A percentile compares a stretch with the other conserved stretches of the same genome.
Evolutionary conservation across 2,888 invertebrate genomes (phyloP).

Genomic region (Auanema sp.): DNA sequence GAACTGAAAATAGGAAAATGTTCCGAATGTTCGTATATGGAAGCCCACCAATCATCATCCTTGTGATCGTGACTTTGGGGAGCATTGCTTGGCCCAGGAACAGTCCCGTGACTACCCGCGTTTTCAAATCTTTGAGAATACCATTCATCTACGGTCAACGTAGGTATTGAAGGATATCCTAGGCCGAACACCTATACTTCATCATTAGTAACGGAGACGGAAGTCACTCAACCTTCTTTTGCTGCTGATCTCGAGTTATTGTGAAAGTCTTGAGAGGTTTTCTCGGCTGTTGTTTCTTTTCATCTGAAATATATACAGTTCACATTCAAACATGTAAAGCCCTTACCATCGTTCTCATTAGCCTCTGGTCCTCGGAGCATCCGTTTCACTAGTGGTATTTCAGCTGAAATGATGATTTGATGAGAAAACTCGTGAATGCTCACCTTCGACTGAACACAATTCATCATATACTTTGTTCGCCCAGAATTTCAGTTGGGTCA

Average conservation of each 20-base stretch:
- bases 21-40: not conserved
- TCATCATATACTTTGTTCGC: slow-evolving; percentile 41
- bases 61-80: not conserved
- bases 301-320: too few species aligned
- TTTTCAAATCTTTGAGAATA: slow-evolving; percentile 76
- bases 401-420: too few species aligned
- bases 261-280: slow-evolving; percentile 75
- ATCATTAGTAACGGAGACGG: not conserved
- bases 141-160: slow-evolving; percentile 91
- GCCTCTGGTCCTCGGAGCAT: too few species aligned
- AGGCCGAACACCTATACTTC: slow-evolving; percentile 78
- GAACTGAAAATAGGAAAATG: not conserved
- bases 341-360: too few species aligned
- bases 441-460: slow-evolving; percentile 49
- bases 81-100: not conserved
- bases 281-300: not conserved
- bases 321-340: too few species aligned
- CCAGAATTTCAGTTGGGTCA: slow-evolving; percentile 49
- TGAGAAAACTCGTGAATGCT: too few species aligned
- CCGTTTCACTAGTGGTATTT: too few species aligned
- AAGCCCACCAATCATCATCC: not conserved
- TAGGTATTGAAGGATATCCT: slow-evolving; percentile 90
- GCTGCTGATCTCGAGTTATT: slow-evolving; percentile 82
- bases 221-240: slow-evolving; percentile 73
- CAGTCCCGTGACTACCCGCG: not conserved